phyloP scores from a whole-genome alignment of 2,797 vertebrate species.

The Pogonophryne albipinna region DNA sequence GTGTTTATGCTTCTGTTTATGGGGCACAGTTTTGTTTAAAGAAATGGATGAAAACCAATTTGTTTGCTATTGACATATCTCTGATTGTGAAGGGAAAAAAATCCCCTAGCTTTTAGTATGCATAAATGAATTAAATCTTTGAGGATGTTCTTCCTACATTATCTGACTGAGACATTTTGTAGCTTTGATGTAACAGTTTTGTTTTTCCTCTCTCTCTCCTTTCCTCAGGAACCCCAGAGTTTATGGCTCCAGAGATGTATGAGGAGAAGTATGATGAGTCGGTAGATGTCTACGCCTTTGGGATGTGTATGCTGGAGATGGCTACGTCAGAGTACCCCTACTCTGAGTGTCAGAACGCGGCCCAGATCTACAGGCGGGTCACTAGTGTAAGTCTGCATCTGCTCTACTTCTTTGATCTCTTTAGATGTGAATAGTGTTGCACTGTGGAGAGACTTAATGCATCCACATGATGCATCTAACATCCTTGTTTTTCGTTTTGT shows the following conservation, averaged over 20 bases:
- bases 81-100: too few relatives aligned
- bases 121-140: too few relatives aligned
- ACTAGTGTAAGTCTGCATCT: conserved; percentile 87
- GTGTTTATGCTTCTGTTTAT: too few relatives aligned
- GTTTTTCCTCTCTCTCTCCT: neutral
- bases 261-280: conserved; percentile 99
- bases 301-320: conserved; percentile 99
- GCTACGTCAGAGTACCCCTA: conserved; percentile 99
- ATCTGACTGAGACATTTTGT: neutral
- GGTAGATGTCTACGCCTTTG: conserved; percentile 99
- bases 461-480: conserved; percentile 40
- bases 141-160: too few relatives aligned
- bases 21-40: too few relatives aligned
- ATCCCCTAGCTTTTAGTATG: too few relatives aligned
- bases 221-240: conserved; percentile 90
- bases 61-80: too few relatives aligned
- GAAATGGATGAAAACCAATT: too few relatives aligned
- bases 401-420: conserved; percentile 50
- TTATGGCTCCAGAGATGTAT: conserved; percentile 99
- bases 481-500: conserved; percentile 10
- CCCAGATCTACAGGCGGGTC: conserved; percentile 98
- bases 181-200: neutral
- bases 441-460: conserved; percentile 87
- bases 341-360: conserved; percentile 99
- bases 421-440: conserved; percentile 91